Evolutionary conservation across 2,888 invertebrate species (phyloP), one percentile per base, ranked within the genome.

Genomic region (Rhodophaea formosa): DNA sequence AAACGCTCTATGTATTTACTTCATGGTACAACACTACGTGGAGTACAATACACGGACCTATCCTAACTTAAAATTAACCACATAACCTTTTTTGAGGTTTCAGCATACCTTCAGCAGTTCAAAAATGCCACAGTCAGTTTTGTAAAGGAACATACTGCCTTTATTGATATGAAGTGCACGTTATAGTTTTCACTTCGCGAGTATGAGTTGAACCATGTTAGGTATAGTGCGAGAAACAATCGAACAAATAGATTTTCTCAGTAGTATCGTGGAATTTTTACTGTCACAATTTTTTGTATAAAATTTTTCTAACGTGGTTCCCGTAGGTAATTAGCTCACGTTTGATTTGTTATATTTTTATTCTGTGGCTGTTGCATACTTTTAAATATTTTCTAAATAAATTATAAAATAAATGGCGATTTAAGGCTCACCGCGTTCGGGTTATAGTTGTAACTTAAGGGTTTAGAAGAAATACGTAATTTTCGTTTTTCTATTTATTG

Each of bases 61-160:
- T 23, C 3, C 23, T 23, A n/a, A 23, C 23, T 23, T 23, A 23
- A 23, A 23, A 23, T 23, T 23, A 23, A 23, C 5, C 23, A 23
- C 5, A n/a, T 39, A 12, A 39, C 10, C 39, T n/a, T 39, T 35
- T 39, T 39, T 39, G n/a, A 39, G 39, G 39, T 46, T 46, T 46
- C 3, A 46, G 12, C 8, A 46, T 23, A 23, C 3, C 15, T 35
- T 10, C 8, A 43, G 30, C 30, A 15, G 30, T 60, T 60, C 35
- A 59, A 59, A 62, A 58, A 56, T 60, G 46, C 16, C 30, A 49
- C 54, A 57, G 16, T 52, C 55, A 10, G n/a, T 23, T 16, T 44
- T 51, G 42, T 45, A 45, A 39, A 60, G 57, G 59, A 59, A 63
- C 63, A 63, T 63, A 63, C 63, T 63, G 63, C 44, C 56, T 15